Evolutionary conservation across 2,797 vertebrate species (phyloP).

Genomic region (Spea hammondii): DNA sequence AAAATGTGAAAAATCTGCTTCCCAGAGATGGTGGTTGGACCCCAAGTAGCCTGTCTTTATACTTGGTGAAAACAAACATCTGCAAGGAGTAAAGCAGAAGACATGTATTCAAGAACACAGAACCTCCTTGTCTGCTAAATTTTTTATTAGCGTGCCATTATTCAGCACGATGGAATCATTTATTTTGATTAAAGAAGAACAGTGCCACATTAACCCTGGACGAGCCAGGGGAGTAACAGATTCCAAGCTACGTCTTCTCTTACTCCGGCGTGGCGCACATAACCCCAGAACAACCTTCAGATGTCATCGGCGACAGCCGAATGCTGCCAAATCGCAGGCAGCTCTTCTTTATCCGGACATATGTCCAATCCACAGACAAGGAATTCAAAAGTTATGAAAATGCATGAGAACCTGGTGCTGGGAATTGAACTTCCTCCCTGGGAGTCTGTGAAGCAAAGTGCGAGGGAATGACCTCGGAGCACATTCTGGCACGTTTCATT

Average conservation of each 20-base stretch:
- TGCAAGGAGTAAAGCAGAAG: too few species aligned
- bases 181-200: background rate
- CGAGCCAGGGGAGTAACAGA: background rate
- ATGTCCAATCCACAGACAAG: constrained; percentile 18
- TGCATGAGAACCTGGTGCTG: constrained; percentile 35
- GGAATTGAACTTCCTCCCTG: constrained; percentile 23
- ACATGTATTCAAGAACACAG: too few species aligned
- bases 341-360: constrained; percentile 21
- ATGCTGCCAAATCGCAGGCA: constrained; percentile 6
- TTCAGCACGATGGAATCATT: too few species aligned
- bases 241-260: background rate
- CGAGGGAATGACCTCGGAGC: background rate
- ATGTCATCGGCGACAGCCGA: background rate
- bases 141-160: too few species aligned
- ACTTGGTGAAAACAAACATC: too few species aligned
- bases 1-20: too few species aligned
- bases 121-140: too few species aligned
- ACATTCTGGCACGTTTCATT: too few species aligned
- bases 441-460: background rate
- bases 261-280: background rate
- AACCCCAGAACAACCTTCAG: constrained; percentile 17
- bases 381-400: constrained; percentile 33
- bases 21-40: too few species aligned
- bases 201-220: background rate
- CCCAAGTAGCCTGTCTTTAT: too few species aligned